phyloP scores from a whole-genome alignment of 53 echinoderm and acorn worm genomes.

The Paelopatides confundens region DNA sequence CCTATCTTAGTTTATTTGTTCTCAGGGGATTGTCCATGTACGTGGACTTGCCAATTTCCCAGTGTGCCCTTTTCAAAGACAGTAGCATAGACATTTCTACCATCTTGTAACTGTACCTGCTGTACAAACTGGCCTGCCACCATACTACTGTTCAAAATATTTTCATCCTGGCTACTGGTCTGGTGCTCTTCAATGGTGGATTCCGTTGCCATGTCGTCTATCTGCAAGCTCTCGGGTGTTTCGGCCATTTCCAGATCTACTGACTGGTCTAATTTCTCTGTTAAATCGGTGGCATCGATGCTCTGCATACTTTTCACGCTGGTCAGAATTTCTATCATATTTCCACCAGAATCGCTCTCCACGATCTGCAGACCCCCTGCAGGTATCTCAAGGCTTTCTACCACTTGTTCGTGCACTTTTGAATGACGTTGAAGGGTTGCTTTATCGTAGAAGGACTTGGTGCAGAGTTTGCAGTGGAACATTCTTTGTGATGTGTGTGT shows the following conservation, averaged over 20 bases:
- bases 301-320: neutral
- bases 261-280: neutral
- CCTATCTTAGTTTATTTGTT: neutral
- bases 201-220: neutral
- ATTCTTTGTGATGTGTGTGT: constrained; percentile 1
- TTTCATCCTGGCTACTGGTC: neutral
- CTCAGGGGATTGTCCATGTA: neutral
- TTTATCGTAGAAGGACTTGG: constrained; percentile 13
- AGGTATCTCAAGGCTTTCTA: neutral
- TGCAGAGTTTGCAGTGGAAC: constrained; percentile 27
- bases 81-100: constrained; percentile 31
- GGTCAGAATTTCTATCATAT: constrained; percentile 17
- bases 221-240: neutral
- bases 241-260: neutral
- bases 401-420: constrained; percentile 13
- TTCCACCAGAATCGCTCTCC: neutral
- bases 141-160: neutral
- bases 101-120: constrained; percentile 40
- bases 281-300: neutral
- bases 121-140: constrained; percentile 15
- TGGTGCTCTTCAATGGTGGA: neutral
- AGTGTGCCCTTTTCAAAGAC: constrained; percentile 34
- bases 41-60: constrained; percentile 50
- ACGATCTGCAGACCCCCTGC: constrained; percentile 15
- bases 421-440: neutral